Evolutionary conservation across 2,113 vertebrate species (phyloP), one percentile per base, ranked within the genome.

Genomic region (Desmodus rotundus): DNA sequence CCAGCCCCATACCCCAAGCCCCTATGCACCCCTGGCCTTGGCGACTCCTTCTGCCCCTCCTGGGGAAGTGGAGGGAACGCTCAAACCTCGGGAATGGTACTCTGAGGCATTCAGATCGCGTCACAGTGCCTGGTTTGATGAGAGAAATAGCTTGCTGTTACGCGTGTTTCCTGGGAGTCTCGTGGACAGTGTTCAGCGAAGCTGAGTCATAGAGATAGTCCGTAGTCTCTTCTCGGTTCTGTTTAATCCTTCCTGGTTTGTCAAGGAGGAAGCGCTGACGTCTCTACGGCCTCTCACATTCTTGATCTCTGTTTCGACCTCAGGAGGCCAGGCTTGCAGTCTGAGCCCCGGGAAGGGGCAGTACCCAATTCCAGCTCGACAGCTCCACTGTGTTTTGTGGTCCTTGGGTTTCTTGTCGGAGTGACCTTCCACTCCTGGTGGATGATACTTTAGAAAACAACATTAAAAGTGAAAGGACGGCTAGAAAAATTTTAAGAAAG

Each of bases 171-270:
- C 36, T 36, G 19, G 74, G 74, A 77, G 47, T 77, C 31, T 43
- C 12, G 31, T 36, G n/a, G 22, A 36, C 1, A 16, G 26, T 47
- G 0, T 28, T 41, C 16, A 1, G 47, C 56, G 33, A 26, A 65
- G 56, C 3, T 38, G 45, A 88, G 26, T 89, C 63, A 38, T 20
- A 33, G 54, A 70, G 16, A 13, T 10, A 80, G 61, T 65, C 31
- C 41, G 10, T 12, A 12, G 11, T 90, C 52, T n/a, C 19, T 54
- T 95, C 65, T 92, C 76, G 26, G 56, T 96, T 96, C 94, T 95
- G n/a, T 4, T 47, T 38, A 31, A 6, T 38, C 36, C 24, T 92
- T 89, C 61, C 88, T 77, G 65, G 31, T 67, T 31, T 26, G 50
- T 94, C 81, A 90, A 43, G n/a, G 15, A 91, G 90, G 91, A 94